Percentiles rank a stretch among this genome's conserved stretches.
phyloP scores from a whole-genome alignment of 2,113 vertebrate species.

The Cololabis saira region DNA sequence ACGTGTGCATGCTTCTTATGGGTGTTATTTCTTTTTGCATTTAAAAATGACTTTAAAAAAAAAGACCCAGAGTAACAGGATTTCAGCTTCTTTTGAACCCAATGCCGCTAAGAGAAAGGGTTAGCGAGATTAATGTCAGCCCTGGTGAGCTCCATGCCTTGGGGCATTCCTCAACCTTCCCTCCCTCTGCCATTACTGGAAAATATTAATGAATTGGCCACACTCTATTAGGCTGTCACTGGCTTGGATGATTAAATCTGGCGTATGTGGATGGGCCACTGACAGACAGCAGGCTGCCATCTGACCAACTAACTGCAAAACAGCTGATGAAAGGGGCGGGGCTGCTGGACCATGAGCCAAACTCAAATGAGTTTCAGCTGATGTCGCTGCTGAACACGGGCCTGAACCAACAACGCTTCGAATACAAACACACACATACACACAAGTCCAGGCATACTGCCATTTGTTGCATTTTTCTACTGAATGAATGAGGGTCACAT shows the following conservation, averaged over 20 bases:
- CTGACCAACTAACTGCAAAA: constrained; percentile 27
- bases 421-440: constrained; percentile 17
- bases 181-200: constrained; percentile 48
- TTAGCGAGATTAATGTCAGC: constrained; percentile 65
- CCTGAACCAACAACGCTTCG: not conserved
- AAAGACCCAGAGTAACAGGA: constrained; percentile 12
- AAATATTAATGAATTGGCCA: constrained; percentile 80
- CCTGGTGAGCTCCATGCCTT: constrained; percentile 45
- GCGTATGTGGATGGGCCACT: constrained; percentile 54
- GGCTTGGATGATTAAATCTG: constrained; percentile 77
- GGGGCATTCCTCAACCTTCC: constrained; percentile 51
- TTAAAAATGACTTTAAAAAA: not conserved
- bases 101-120: constrained; percentile 15
- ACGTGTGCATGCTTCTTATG: not conserved
- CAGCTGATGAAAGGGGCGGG: constrained; percentile 10
- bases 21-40: not conserved
- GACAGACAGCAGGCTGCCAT: constrained; percentile 57
- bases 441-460: constrained; percentile 29
- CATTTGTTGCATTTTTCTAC: constrained; percentile 53
- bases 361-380: constrained; percentile 39
- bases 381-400: constrained; percentile 35
- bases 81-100: constrained; percentile 3
- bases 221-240: constrained; percentile 80
- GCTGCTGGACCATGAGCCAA: constrained; percentile 24
- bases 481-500: constrained; percentile 50